These are phyloP conservation scores for Sinohyriopsis cumingii DNA, from an alignment of 2,888 invertebrate genomes.

Conservation along the genomic window DNA sequence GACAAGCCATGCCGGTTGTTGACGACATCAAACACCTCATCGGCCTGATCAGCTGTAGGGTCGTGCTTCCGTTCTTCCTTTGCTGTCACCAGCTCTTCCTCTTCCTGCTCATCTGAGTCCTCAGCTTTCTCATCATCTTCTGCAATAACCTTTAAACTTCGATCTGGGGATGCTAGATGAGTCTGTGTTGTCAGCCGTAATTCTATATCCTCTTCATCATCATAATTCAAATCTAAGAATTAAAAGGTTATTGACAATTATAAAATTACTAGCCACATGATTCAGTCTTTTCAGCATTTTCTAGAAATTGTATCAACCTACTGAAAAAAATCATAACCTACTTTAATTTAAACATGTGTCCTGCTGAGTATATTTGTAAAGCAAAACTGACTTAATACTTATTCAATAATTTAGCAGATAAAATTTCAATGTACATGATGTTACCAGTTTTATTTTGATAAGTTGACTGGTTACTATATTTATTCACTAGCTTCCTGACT, in stretches of 20 bases:
- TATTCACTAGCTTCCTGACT: no score
- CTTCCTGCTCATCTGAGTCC: constrained; percentile 35
- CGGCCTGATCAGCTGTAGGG: constrained; percentile 16
- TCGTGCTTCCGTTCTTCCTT: constrained; percentile 20
- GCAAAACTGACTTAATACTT: no score
- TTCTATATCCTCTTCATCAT: constrained; percentile 34
- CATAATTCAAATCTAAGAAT: constrained; percentile 30
- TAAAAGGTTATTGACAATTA: background rate
- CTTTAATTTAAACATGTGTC: no score
- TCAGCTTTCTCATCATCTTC: constrained; percentile 58
- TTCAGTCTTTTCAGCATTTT: no score
- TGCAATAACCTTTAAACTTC: constrained; percentile 55
- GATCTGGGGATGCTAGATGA: constrained; percentile 40
- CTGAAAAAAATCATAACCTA: no score
- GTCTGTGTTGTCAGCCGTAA: constrained; percentile 12
- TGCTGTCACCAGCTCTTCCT: constrained; percentile 16
- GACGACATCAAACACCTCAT: constrained; percentile 39
- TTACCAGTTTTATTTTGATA: no score
- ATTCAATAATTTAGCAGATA: no score
- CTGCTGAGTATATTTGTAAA: no score
- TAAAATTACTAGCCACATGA: background rate
- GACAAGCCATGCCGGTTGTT: constrained; percentile 52
- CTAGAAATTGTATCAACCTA: no score
- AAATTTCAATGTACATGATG: no score
- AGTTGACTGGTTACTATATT: no score